Base-by-base conservation (phyloP, 2,888 invertebrate species). In the Glyphotaelius pellucidus region DNA sequence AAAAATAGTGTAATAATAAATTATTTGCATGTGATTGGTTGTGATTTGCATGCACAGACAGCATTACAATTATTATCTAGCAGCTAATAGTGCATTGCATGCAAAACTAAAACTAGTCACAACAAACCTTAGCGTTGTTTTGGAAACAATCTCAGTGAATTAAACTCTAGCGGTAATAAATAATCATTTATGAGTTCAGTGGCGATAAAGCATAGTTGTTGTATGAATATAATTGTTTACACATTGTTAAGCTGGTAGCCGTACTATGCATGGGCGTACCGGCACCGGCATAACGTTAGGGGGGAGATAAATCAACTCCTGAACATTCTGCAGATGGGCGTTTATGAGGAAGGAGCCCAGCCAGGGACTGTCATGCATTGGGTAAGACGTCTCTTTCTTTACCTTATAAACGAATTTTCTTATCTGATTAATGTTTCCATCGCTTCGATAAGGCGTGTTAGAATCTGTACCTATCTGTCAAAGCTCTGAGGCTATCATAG, bases 291-390 rank as follows among this genome's bases (percentile, higher is more conserved):
- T 38, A 80, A 35, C 35, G 19, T 67, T 38, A 9, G 30, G 80
- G 80, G 79, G n/a, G 89, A n/a, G 80, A 11, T 25, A 30, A 15
- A 52, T 4, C 19, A 87, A 32, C 52, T 30, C 25, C 31, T 19
- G 19, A 94, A 94, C 95, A 94, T 94, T 94, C 96, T 96, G 97
- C 98, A 98, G 98, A 98, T 98, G 98, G 98, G 98, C 98, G 98
- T 98, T 96, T 98, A 98, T 97, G 98, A 98, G 97, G 98, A 98
- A 96, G 96, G 97, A 96, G 96, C 96, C 95, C 96, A 96, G 95
- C 97, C 97, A 96, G 97, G 97, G 97, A 97, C 97, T 97, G 98
- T 97, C 97, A 97, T 98, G 98, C 98, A 98, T 97, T 98, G 98
- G 98, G 98, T 98, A 96, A 97, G 97, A 86, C 95, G 32, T 80